These are phyloP conservation scores for Rapana venosa DNA, from an alignment of 2,888 invertebrate species.

Conservation along the genomic window DNA sequence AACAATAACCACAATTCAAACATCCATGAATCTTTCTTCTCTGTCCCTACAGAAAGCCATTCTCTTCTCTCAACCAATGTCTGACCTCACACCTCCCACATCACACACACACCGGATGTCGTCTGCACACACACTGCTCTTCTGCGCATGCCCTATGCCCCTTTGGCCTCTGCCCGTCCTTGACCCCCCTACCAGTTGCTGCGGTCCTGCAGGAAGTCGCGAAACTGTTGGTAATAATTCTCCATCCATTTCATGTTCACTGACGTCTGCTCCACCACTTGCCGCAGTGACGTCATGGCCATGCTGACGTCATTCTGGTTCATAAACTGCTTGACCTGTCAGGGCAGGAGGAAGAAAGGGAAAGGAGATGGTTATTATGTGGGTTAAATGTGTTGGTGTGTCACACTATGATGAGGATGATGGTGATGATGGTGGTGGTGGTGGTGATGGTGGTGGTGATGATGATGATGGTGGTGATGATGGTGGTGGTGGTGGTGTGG, in stretches of 20 bases:
- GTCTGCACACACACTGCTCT: not conserved
- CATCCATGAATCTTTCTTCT: not conserved
- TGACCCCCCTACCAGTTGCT: not conserved
- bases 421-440: not conserved
- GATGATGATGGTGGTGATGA: too few species aligned
- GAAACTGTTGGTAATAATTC: not conserved
- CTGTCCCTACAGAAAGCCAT: not conserved
- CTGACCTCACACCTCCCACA: not conserved
- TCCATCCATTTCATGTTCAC: slow-evolving; percentile 32
- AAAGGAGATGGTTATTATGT: not conserved
- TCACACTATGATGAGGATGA: not conserved
- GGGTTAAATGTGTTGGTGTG: not conserved
- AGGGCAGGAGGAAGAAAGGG: not conserved
- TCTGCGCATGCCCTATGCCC: not conserved
- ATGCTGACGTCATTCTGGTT: slow-evolving; percentile 30
- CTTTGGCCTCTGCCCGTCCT: not conserved
- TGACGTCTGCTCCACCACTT: slow-evolving; percentile 31
- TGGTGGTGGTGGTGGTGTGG: too few species aligned
- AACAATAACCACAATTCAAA: not conserved
- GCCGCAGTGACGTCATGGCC: slow-evolving; percentile 22
- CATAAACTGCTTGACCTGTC: slow-evolving; percentile 37
- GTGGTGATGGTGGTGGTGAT: too few species aligned
- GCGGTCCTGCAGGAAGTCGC: not conserved
- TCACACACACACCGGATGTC: not conserved
- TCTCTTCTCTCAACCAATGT: too few species aligned